A percentile compares a stretch with the other conserved stretches of the same genome.
Evolutionary conservation across 2,888 invertebrate species (phyloP).

Genomic region (Tridacna gigas): DNA sequence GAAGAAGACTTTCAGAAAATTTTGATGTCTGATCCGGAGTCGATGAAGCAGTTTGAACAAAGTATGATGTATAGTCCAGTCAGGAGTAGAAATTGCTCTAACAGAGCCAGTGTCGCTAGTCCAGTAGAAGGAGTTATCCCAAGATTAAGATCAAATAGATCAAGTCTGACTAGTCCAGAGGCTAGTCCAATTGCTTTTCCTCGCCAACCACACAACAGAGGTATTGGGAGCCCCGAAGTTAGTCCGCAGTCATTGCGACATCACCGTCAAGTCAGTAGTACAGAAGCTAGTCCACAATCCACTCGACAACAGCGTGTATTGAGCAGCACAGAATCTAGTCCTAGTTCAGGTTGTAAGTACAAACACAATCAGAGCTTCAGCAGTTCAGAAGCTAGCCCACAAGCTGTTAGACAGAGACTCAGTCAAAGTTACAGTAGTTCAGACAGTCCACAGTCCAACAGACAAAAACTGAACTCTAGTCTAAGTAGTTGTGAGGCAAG

Average conservation of each 20-base stretch:
- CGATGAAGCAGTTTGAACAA: constrained; percentile 61
- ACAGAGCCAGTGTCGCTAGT: constrained; percentile 56
- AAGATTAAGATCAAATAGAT: constrained; percentile 44
- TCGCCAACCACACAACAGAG: constrained; percentile 40
- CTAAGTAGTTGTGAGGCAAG: constrained; percentile 49
- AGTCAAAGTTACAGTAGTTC: constrained; percentile 52
- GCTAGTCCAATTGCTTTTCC: constrained; percentile 52
- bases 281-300: constrained; percentile 52
- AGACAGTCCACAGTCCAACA: constrained; percentile 56
- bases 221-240: constrained; percentile 57
- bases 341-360: constrained; percentile 49
- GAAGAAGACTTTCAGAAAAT: constrained; percentile 64
- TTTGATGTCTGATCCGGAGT: constrained; percentile 62
- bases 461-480: constrained; percentile 53
- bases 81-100: constrained; percentile 51
- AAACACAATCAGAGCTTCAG: constrained; percentile 55
- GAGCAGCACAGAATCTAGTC: constrained; percentile 64
- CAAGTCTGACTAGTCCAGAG: constrained; percentile 61
- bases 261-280: constrained; percentile 36
- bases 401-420: constrained; percentile 30
- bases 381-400: constrained; percentile 51
- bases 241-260: constrained; percentile 58
- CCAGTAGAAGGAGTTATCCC: constrained; percentile 51
- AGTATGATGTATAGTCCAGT: constrained; percentile 67
- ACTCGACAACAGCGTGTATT: constrained; percentile 42